Evolutionary conservation across 2,888 invertebrate species (phyloP), one percentile per base, ranked within the genome.

Genomic region (Chelonus formosanus): DNA sequence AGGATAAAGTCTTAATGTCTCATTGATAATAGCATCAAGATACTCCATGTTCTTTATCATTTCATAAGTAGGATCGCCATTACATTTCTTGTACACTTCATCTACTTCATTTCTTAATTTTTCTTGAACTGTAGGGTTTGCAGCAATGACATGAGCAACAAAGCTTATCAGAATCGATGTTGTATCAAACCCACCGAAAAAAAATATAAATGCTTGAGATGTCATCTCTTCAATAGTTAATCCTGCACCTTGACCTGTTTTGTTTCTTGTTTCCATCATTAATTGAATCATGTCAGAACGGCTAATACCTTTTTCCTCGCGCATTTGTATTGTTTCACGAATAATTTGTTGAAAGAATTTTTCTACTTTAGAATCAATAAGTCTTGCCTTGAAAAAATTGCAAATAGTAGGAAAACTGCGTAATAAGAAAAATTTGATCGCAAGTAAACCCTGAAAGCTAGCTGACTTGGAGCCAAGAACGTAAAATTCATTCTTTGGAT

Each of bases 171-270:
- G 32, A 0, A 75, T 75, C 0, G 81, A 74, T 0, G 74, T 69
- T 0, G 77, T 79, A 5, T 83, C 81, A 52, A 82, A 82, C 0
- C 82, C 83, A 1, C 74, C 82, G 31, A 84, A 74, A 63, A 83
- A 82, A 67, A 83, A 83, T 3, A 76, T 7, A 50, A 82, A 79
- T 0, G 86, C 87, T 74, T 88, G 88, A 0, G 87, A 84, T 0
- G 85, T 76, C 44, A 88, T 78, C 43, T 87, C 86, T 0, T 80
- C 76, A 3, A 73, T 67, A 3, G 70, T 71, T 3, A 80, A n/a
- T 3, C 78, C 70, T 3, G 66, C 20, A 0, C 68, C 67, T 3
- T 56, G 52, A 3, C 65, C 70, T 3, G 57, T 40, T 45, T 60
- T 59, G 6, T 72, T 77, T 0, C 77, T 75, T 45, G 77, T 80